These are phyloP conservation scores for Sturmia bella DNA, from an alignment of 2,888 invertebrate genomes.

Conservation along the genomic window DNA sequence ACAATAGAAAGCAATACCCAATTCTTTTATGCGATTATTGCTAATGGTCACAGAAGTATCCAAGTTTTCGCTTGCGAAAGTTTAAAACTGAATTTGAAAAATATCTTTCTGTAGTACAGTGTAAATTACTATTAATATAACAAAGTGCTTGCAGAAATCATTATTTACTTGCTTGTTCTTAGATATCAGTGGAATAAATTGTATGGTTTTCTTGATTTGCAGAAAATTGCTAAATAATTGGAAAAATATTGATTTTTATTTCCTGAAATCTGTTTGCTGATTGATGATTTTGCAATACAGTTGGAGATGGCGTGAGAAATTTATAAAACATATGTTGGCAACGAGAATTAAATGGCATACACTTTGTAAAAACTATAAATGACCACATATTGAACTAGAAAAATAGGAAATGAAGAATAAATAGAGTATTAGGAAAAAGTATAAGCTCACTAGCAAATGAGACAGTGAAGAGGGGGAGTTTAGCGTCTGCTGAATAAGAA, in stretches of 20 bases:
- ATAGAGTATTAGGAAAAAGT: no score
- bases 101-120: neutral
- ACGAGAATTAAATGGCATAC: neutral
- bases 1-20: no score
- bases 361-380: no score
- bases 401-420: neutral
- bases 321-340: neutral
- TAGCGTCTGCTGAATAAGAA: no score
- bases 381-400: neutral
- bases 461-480: no score
- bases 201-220: constrained; percentile 57
- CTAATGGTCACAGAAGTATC: neutral
- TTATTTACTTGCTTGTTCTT: neutral
- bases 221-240: constrained; percentile 64
- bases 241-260: constrained; percentile 58
- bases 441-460: no score
- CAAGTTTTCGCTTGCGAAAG: neutral
- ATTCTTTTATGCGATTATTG: no score
- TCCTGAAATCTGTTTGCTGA: constrained; percentile 1
- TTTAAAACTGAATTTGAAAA: constrained; percentile 23
- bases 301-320: neutral
- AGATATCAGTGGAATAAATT: constrained; percentile 38
- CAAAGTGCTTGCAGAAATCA: constrained; percentile 49
- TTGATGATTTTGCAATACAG: constrained; percentile 10
- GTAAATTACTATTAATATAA: constrained; percentile 23